Base-by-base conservation (phyloP, 2,113 vertebrate species). In the Xiphorhynchus elegans region DNA sequence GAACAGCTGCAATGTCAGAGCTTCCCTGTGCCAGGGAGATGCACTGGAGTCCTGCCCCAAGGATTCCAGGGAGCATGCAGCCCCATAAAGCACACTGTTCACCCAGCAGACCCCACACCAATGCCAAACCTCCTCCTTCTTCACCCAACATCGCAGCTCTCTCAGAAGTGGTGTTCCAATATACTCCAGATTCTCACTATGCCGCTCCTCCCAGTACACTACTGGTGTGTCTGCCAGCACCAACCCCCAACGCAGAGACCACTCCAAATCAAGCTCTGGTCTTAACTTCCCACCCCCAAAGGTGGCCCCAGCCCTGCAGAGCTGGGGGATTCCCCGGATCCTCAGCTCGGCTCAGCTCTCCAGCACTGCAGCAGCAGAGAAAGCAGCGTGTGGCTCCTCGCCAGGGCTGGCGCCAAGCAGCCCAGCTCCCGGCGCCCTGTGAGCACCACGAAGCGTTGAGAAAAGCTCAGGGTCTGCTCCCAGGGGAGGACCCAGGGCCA, bases 381-480 rank as follows among this genome's bases (percentile, higher is more conserved):
- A 92, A 92, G 96, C 78, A 62, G 82, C 4, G 0, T 0, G 2
- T 97, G 95, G 92, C 94, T 90, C 23, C 63, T 0, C 0, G 75
- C 95, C 96, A 97, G 95, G 1, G 0, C 86, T 23, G 95, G 95
- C 90, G 75, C 95, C 96, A 80, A 80, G 72, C 94, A 94, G 96
- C 92, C 88, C 83, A 1, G 92, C 92, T 94, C 88, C 75, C 14
- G 3, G 78, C 40, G n/a, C 82, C 37, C 90, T n/a, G 59, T 4
- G 0, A 94, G 84, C 79, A 76, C 78, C 85, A 80, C 1, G 17
- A 80, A 78, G 79, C 2, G 2, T 2, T 26, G 63, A 56, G 63
- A 68, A 69, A 85, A 93, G 85, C 82, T 75, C 67, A 37, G 59
- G 92, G 67, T 90, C 95, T 93, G 90, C 19, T 89, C 90, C 72